These are phyloP conservation scores for Sternotherus odoratus DNA, from an alignment of 2,797 vertebrate genomes.

Conservation along the genomic window DNA sequence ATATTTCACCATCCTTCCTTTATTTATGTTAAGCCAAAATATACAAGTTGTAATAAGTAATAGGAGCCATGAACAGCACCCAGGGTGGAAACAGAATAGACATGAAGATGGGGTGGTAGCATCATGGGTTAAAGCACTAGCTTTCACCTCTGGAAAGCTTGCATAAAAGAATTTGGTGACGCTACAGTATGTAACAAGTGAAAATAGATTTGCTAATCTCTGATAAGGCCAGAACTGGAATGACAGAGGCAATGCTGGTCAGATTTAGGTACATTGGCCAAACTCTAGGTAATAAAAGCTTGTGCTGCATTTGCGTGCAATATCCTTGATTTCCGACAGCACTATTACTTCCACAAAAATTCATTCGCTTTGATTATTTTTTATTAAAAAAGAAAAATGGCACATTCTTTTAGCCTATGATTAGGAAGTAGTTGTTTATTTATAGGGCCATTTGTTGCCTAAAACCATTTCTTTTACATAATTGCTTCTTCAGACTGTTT, in stretches of 20 bases:
- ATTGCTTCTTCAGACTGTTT: constrained; percentile 77
- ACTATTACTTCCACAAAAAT: constrained; percentile 47
- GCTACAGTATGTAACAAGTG: background rate
- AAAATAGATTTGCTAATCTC: background rate
- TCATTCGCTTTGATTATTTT: constrained; percentile 56
- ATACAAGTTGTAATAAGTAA: background rate
- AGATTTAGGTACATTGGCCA: background rate
- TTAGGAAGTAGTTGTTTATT: constrained; percentile 76
- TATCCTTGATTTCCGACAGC: constrained; percentile 7
- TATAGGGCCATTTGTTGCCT: constrained; percentile 75
- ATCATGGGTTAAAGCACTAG: background rate
- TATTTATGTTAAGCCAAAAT: background rate
- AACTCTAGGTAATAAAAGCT: background rate
- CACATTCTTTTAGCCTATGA: constrained; percentile 49
- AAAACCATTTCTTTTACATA: constrained; percentile 72
- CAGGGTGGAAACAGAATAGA: background rate
- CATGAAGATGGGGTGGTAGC: rapidly evolving
- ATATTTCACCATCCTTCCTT: background rate
- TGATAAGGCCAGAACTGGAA: background rate
- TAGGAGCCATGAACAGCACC: rapidly evolving
- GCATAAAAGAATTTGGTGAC: background rate
- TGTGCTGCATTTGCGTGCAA: background rate
- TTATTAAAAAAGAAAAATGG: constrained; percentile 59
- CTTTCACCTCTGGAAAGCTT: background rate
- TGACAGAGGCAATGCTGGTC: background rate